Evolutionary conservation across 2,113 vertebrate species (phyloP).

Genomic region (Spilogale gracilis): DNA sequence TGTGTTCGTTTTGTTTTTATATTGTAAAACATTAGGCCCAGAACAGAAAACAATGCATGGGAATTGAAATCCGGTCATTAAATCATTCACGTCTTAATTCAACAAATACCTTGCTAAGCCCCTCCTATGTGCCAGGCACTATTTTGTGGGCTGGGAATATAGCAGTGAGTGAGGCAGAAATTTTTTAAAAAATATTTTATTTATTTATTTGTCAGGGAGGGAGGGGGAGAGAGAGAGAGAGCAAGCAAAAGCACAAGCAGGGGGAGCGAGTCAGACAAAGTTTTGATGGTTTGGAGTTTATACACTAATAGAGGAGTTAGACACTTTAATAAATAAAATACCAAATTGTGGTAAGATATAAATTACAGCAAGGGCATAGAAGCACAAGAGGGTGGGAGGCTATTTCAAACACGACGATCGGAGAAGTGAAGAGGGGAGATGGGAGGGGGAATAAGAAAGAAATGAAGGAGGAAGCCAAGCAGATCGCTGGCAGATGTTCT

Average conservation of each 20-base stretch:
- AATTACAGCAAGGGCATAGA: background rate
- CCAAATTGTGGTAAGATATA: background rate
- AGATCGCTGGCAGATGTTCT: background rate
- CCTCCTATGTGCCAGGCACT: background rate
- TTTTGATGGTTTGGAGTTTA: slow-evolving; percentile 49
- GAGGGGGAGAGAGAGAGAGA: no score
- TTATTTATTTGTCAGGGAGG: background rate
- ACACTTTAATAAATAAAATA: slow-evolving; percentile 40
- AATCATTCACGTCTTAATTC: slow-evolving; percentile 52
- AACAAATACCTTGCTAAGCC: slow-evolving; percentile 34
- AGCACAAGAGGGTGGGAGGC: background rate
- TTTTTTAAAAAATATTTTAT: background rate
- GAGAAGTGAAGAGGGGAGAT: background rate
- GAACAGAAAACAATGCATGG: slow-evolving; percentile 31
- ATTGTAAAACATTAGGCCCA: slow-evolving; percentile 44
- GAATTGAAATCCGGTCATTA: slow-evolving; percentile 41
- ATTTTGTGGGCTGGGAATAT: background rate
- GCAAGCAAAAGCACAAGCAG: background rate
- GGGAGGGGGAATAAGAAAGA: background rate
- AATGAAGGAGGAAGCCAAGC: background rate
- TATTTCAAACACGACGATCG: slow-evolving; percentile 39
- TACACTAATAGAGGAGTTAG: slow-evolving; percentile 12
- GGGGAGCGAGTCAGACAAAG: background rate
- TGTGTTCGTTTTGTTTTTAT: background rate
- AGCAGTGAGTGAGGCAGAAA: background rate